Evolutionary conservation across 2,888 invertebrate genomes (phyloP).

Genomic region (Temnothorax rugatulus): DNA sequence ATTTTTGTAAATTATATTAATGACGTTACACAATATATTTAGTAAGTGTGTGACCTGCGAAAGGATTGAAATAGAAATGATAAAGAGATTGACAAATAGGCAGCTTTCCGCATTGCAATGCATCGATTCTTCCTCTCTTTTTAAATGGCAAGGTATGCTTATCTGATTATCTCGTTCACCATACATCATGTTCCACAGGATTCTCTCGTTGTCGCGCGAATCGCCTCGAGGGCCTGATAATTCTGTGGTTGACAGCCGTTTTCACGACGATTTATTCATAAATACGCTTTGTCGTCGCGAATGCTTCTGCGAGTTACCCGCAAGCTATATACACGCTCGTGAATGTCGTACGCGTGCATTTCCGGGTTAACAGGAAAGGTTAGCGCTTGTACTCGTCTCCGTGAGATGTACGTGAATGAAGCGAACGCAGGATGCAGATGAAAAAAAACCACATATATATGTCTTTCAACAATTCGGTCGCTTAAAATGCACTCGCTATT

Average conservation of each 20-base stretch:
- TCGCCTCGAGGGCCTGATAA: slow-evolving; percentile 32
- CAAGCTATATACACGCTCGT: background rate
- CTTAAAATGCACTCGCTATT: slow-evolving; percentile 45
- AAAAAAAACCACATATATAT: slow-evolving; percentile 1
- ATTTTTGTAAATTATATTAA: background rate
- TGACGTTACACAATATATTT: background rate
- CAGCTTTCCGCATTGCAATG: background rate
- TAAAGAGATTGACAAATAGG: background rate
- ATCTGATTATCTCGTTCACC: slow-evolving; percentile 12
- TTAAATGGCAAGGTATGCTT: background rate
- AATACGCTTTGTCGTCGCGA: slow-evolving; percentile 41
- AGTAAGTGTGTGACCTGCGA: background rate
- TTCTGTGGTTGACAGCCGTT: slow-evolving; percentile 46
- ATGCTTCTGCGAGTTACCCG: slow-evolving; percentile 12
- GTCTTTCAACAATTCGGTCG: background rate
- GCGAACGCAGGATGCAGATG: background rate
- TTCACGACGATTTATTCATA: slow-evolving; percentile 41
- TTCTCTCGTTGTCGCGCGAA: background rate
- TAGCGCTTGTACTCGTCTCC: background rate
- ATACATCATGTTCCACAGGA: background rate
- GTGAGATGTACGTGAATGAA: background rate
- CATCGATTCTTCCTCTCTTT: background rate
- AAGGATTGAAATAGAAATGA: background rate
- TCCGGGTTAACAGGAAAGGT: slow-evolving; percentile 17
- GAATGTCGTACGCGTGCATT: background rate